phyloP scores from a whole-genome alignment of 53 echinoderm and acorn worm species.

The Temnopleurus reevesii region DNA sequence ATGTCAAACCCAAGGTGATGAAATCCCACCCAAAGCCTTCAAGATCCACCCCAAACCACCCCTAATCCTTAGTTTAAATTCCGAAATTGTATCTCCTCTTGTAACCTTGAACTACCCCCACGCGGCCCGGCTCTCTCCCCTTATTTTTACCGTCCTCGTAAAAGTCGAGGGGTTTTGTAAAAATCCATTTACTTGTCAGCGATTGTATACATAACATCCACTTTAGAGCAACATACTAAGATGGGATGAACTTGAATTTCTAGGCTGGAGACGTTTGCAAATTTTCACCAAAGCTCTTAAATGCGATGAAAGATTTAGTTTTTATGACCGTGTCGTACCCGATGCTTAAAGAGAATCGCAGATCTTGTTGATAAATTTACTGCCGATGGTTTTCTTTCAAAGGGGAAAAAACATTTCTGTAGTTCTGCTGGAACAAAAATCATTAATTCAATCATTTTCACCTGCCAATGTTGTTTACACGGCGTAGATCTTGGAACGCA shows the following conservation, averaged over 20 bases:
- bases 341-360: background rate
- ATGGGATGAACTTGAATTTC: constrained; percentile 37
- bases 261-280: background rate
- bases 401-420: no score
- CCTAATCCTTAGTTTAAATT: constrained; percentile 41
- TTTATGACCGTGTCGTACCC: background rate
- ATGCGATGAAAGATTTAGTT: constrained; percentile 41
- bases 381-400: background rate
- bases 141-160: background rate
- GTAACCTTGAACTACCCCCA: constrained; percentile 30
- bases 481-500: no score
- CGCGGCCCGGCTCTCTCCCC: background rate
- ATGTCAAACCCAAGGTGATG: constrained; percentile 6
- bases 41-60: background rate
- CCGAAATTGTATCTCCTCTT: constrained; percentile 44
- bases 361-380: background rate
- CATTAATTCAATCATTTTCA: no score
- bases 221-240: constrained; percentile 13
- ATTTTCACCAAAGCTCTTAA: constrained; percentile 26
- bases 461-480: no score
- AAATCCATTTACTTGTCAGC: constrained; percentile 30
- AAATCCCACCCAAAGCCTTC: background rate
- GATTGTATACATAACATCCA: constrained; percentile 50
- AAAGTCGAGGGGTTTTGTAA: constrained; percentile 4
- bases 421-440: no score